A percentile compares a stretch with the other conserved stretches of the same genome.
Conservation (phyloP, 2,888 invertebrate species). For the Netelia virgata region DNA sequence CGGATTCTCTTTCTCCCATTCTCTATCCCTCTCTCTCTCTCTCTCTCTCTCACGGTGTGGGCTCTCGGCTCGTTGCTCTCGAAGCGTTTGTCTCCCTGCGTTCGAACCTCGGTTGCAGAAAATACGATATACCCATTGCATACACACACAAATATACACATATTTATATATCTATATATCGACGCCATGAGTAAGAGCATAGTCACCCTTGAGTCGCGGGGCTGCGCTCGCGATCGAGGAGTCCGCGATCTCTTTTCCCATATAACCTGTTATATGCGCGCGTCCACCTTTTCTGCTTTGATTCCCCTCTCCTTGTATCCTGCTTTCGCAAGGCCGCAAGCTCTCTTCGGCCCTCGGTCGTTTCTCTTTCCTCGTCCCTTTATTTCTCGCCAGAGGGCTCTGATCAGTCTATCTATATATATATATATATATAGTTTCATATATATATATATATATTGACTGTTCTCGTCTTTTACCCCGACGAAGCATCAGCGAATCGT, state of each 20-base stretch:
- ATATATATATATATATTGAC: conserved; percentile 20
- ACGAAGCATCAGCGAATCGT: conserved; percentile 36
- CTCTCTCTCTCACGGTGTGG: conserved; percentile 69
- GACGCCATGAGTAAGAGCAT: conserved; percentile 6
- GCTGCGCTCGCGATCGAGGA: conserved; percentile 58
- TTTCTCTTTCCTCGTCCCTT: conserved; percentile 65
- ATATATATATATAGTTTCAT: background rate
- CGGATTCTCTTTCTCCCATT: conserved; percentile 36
- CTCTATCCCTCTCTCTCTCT: conserved; percentile 70
- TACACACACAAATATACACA: background rate
- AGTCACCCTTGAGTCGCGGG: conserved; percentile 52
- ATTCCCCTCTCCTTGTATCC: conserved; percentile 25
- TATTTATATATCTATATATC: conserved; percentile 10
- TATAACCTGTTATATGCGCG: conserved; percentile 62
- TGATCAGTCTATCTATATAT: conserved; percentile 11
- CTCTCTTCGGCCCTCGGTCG: conserved; percentile 51
- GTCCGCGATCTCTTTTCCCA: conserved; percentile 62
- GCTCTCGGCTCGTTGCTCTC: conserved; percentile 39
- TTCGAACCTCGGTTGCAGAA: conserved; percentile 44
- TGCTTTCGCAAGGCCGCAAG: conserved; percentile 46
- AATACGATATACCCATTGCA: background rate
- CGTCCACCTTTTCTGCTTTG: conserved; percentile 66
- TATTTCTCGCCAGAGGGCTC: conserved; percentile 38
- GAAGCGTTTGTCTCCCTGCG: conserved; percentile 47
- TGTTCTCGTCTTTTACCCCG: conserved; percentile 47